These are phyloP conservation scores for Armadillidium nasatum DNA, from an alignment of 1,140 invertebrate species.

Conservation along the genomic window DNA sequence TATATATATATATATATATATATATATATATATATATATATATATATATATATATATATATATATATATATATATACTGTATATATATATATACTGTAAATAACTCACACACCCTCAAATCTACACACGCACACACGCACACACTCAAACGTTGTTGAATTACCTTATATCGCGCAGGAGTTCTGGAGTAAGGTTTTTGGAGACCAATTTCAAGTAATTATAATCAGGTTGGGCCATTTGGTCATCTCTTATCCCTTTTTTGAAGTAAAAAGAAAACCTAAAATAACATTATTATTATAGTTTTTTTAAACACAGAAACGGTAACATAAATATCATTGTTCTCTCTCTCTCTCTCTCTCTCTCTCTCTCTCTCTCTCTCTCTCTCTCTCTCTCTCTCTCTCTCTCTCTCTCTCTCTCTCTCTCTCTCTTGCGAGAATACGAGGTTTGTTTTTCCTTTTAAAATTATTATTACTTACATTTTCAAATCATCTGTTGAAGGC, in stretches of 20 bases:
- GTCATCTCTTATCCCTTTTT: background rate
- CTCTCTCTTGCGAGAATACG: background rate
- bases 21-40: too few species aligned
- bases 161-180: background rate
- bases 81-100: too few species aligned
- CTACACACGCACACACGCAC: background rate
- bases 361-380: too few species aligned
- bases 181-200: background rate
- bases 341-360: too few species aligned
- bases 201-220: background rate
- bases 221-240: background rate
- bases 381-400: too few species aligned
- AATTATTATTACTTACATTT: background rate
- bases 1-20: too few species aligned
- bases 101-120: background rate
- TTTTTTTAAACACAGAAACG: background rate
- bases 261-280: slow-evolving; percentile 1
- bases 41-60: too few species aligned
- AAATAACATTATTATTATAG: background rate
- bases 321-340: too few species aligned
- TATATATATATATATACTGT: too few species aligned
- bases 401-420: too few species aligned
- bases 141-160: background rate
- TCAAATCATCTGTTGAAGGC: background rate
- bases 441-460: too few species aligned